A percentile compares a stretch with the other conserved stretches of the same genome.
Conservation (phyloP, 2,113 vertebrate genomes). For the Lipophrys pholis region DNA sequence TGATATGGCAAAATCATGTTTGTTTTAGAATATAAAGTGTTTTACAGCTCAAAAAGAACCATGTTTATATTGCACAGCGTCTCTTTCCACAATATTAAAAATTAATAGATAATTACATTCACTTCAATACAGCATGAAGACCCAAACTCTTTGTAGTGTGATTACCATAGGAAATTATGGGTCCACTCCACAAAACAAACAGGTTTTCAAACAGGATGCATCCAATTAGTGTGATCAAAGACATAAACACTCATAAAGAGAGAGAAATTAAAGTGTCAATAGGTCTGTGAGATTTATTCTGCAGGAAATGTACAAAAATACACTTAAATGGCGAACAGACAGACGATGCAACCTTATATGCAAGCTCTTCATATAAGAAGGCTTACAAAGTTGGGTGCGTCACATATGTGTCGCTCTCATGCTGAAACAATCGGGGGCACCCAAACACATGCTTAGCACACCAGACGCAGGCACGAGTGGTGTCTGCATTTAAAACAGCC, state of each 20-base stretch:
- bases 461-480: conserved; percentile 42
- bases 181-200: conserved; percentile 9
- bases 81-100: no score
- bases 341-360: conserved; percentile 23
- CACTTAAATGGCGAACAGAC: conserved; percentile 14
- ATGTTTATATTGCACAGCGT: no score
- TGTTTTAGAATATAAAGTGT: background rate
- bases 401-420: conserved; percentile 3
- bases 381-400: conserved; percentile 8
- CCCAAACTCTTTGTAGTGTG: no score
- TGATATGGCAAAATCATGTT: background rate
- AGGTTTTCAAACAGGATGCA: conserved; percentile 7
- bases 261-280: no score
- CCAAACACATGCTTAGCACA: conserved; percentile 35
- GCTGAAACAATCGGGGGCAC: conserved; percentile 23
- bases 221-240: conserved; percentile 44
- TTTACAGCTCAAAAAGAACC: no score
- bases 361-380: conserved; percentile 4
- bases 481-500: conserved; percentile 71
- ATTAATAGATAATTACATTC: no score
- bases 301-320: background rate
- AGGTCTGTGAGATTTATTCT: no score
- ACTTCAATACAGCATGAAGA: no score
- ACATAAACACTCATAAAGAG: background rate
- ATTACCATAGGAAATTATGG: conserved; percentile 30